Evolutionary conservation across 2,113 vertebrate species (phyloP).

Genomic region (Pycnonotus jocosus): DNA sequence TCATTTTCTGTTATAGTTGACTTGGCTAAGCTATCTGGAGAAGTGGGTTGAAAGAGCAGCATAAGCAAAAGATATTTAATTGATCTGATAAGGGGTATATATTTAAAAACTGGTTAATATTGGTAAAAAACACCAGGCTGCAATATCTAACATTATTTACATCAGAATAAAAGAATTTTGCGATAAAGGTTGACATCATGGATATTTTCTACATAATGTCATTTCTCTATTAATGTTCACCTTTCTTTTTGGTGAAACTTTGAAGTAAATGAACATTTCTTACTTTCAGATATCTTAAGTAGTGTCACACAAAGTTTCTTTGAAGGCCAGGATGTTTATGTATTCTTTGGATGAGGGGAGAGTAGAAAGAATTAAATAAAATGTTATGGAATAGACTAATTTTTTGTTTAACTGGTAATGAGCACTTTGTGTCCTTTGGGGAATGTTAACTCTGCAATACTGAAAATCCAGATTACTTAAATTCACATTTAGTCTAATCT

Average conservation of each 20-base stretch:
- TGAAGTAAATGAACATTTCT: fast-evolving
- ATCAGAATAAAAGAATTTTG: background rate
- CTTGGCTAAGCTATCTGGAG: background rate
- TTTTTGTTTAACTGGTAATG: background rate
- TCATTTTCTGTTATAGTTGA: background rate
- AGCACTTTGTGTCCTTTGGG: background rate
- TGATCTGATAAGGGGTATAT: background rate
- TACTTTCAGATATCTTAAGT: background rate
- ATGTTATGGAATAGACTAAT: background rate
- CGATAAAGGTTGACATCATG: background rate
- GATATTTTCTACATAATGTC: background rate
- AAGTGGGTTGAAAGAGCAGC: background rate
- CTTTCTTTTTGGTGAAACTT: background rate
- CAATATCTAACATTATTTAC: background rate
- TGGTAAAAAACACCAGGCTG: background rate
- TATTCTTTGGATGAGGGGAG: background rate
- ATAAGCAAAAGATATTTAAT: background rate
- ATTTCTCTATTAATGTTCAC: background rate
- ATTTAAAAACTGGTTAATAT: background rate
- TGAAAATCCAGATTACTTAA: conserved; percentile 26
- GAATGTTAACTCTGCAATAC: background rate
- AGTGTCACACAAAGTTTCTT: background rate
- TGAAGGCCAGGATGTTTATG: background rate
- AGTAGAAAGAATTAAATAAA: background rate
- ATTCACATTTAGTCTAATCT: conserved; percentile 8